phyloP scores from a whole-genome alignment of 2,888 invertebrate species.

The Pseudococcus viburni region DNA sequence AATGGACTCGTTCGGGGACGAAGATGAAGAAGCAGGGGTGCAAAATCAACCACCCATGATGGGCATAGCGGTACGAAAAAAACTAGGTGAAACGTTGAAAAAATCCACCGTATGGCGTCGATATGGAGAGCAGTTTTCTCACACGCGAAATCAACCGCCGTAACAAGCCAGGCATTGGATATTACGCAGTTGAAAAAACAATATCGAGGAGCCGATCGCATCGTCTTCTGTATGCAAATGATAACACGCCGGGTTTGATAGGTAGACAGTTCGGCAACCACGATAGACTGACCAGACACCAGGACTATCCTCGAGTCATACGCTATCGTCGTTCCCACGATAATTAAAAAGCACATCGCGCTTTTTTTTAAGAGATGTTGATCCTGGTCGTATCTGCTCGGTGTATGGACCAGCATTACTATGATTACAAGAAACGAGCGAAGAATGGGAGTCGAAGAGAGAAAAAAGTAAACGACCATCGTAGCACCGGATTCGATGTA shows the following conservation, averaged over 20 bases:
- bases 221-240: slow-evolving; percentile 40
- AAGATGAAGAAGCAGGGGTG: background rate
- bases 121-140: background rate
- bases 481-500: slow-evolving; percentile 60
- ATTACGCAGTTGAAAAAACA: background rate
- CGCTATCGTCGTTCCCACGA: slow-evolving; percentile 57
- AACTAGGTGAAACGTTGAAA: slow-evolving; percentile 13
- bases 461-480: slow-evolving; percentile 63
- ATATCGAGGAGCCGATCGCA: background rate
- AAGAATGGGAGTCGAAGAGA: background rate
- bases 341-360: slow-evolving; percentile 51
- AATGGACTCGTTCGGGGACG: background rate
- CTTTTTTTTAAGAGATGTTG: background rate
- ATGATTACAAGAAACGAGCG: slow-evolving; percentile 51
- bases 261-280: slow-evolving; percentile 58
- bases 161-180: background rate
- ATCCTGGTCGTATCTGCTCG: slow-evolving; percentile 2
- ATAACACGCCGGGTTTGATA: background rate
- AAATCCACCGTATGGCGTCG: slow-evolving; percentile 4
- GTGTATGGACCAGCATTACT: slow-evolving; percentile 58
- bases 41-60: slow-evolving; percentile 16
- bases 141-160: slow-evolving; percentile 42
- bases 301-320: slow-evolving; percentile 10
- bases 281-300: slow-evolving; percentile 25
- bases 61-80: slow-evolving; percentile 5